These are phyloP conservation scores for Drosophila cracens DNA, from an alignment of 2,888 invertebrate genomes.

Conservation along the genomic window DNA sequence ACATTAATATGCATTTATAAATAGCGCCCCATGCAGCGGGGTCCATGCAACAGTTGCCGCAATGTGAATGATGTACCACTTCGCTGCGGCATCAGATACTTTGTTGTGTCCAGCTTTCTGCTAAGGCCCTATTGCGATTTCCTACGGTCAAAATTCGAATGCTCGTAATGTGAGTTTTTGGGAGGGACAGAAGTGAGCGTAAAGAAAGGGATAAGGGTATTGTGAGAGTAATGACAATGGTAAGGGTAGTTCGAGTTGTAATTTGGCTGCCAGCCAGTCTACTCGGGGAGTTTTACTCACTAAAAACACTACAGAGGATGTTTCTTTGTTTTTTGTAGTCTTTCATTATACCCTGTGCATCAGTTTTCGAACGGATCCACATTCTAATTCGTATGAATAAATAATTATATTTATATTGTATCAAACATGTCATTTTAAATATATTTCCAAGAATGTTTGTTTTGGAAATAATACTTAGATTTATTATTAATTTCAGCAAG, in stretches of 20 bases:
- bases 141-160: conserved; percentile 9
- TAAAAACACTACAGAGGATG: conserved; percentile 13
- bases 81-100: conserved; percentile 23
- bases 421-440: not conserved
- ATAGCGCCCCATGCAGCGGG: conserved; percentile 55
- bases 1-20: conserved; percentile 73
- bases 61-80: conserved; percentile 54
- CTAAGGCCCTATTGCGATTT: conserved; percentile 12
- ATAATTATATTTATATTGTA: not conserved
- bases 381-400: not conserved
- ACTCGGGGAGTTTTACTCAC: conserved; percentile 30
- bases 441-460: not conserved
- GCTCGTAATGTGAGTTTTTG: not conserved
- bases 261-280: conserved; percentile 76
- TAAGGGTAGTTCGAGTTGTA: conserved; percentile 3
- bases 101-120: conserved; percentile 14
- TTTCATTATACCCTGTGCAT: not conserved
- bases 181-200: not conserved
- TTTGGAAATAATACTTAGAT: not conserved
- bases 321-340: not conserved
- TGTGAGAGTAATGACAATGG: not conserved
- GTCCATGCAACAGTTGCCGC: conserved; percentile 57
- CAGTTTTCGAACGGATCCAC: not conserved
- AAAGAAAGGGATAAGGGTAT: not conserved
- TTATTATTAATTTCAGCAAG: not conserved